Evolutionary conservation across 1,140 invertebrate species (phyloP).

Genomic region (Acromyrmex echinatior): DNA sequence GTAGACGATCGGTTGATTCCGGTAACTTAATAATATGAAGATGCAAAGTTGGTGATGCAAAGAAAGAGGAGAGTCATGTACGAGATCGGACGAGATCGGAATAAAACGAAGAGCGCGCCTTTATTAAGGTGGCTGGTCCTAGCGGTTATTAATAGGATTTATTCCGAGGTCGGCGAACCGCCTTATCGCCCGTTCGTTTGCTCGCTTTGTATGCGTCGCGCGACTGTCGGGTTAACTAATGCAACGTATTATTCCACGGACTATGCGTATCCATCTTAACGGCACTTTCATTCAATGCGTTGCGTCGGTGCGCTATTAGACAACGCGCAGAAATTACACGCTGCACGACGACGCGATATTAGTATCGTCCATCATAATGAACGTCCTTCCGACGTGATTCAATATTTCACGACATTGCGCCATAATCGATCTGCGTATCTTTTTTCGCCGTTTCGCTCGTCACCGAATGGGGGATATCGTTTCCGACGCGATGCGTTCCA

Average conservation of each 20-base stretch:
- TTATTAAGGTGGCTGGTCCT: conserved; percentile 67
- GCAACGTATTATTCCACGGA: conserved; percentile 72
- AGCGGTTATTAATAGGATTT: conserved; percentile 71
- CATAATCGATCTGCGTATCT: conserved; percentile 23
- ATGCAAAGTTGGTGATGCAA: conserved; percentile 6
- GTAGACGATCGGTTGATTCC: not conserved
- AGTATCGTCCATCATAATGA: conserved; percentile 71
- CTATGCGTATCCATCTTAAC: conserved; percentile 76
- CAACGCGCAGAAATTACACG: conserved; percentile 73
- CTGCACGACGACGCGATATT: conserved; percentile 72
- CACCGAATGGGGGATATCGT: conserved; percentile 13
- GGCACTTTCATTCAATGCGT: conserved; percentile 76
- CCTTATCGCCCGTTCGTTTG: conserved; percentile 69
- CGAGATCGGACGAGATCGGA: conserved; percentile 2
- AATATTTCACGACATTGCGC: conserved; percentile 55
- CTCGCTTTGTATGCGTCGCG: conserved; percentile 70
- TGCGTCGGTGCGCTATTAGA: conserved; percentile 70
- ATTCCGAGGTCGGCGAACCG: conserved; percentile 70
- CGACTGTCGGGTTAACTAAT: conserved; percentile 75
- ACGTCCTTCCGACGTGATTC: conserved; percentile 66
- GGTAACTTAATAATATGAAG: not conserved
- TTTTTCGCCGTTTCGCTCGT: not conserved
- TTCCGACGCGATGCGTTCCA: not conserved
- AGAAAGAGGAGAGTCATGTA: not conserved
- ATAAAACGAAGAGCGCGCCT: conserved; percentile 48